phyloP scores from a whole-genome alignment of 1,140 invertebrate species.

The Cyrtorhinus lividipennis region DNA sequence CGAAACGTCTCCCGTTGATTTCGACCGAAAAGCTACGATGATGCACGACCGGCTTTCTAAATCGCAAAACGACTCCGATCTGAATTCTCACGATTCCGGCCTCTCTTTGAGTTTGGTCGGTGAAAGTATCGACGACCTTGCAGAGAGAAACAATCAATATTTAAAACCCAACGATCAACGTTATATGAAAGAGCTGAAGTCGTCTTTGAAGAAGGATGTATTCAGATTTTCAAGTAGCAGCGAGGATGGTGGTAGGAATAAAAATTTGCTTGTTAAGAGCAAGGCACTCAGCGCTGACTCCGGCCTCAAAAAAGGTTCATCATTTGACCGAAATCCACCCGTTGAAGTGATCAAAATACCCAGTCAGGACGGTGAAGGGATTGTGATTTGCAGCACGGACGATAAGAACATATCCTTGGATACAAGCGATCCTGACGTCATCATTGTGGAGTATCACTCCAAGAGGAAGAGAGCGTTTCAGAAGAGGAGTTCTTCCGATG shows the following conservation, averaged over 20 bases:
- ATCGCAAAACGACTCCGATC: constrained; percentile 34
- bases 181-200: neutral
- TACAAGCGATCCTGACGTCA: constrained; percentile 24
- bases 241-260: constrained; percentile 23
- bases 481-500: constrained; percentile 26
- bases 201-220: constrained; percentile 22
- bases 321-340: constrained; percentile 23
- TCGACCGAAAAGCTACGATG: constrained; percentile 34
- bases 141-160: constrained; percentile 15
- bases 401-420: constrained; percentile 24
- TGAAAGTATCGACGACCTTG: constrained; percentile 24
- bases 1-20: constrained; percentile 24
- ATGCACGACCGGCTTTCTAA: constrained; percentile 38
- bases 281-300: constrained; percentile 25
- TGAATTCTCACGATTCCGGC: constrained; percentile 30
- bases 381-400: constrained; percentile 23
- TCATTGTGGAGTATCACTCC: constrained; percentile 27
- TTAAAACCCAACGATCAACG: neutral
- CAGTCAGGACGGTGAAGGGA: constrained; percentile 20
- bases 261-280: constrained; percentile 20
- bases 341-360: constrained; percentile 27
- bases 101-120: constrained; percentile 26
- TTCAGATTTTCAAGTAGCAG: constrained; percentile 21
- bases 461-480: constrained; percentile 25
- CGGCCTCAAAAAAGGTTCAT: constrained; percentile 21